Conservation (phyloP, 2,113 vertebrate genomes). For the Callopanchax toddi region DNA sequence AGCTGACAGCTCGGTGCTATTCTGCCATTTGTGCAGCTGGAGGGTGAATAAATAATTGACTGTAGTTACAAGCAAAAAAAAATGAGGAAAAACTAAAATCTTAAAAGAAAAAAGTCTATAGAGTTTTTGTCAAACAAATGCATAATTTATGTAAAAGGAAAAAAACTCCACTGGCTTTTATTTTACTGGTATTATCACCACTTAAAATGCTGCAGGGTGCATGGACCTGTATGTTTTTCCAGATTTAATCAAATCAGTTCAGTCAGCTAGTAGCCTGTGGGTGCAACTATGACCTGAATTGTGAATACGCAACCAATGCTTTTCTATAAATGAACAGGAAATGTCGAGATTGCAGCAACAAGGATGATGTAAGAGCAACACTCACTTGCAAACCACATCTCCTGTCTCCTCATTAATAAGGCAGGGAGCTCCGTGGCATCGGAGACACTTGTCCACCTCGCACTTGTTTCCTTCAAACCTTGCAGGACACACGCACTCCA, state of each 20-base stretch:
- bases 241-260: slow-evolving; percentile 41
- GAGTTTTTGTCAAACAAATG: slow-evolving; percentile 34
- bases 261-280: slow-evolving; percentile 4
- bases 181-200: slow-evolving; percentile 32
- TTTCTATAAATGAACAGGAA: slow-evolving; percentile 16
- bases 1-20: slow-evolving; percentile 95
- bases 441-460: slow-evolving; percentile 91
- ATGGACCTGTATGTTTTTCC: slow-evolving; percentile 8
- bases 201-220: slow-evolving; percentile 5
- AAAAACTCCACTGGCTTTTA: background rate
- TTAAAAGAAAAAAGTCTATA: slow-evolving; percentile 22
- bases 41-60: slow-evolving; percentile 65
- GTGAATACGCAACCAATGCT: slow-evolving; percentile 2
- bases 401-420: slow-evolving; percentile 85
- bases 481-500: slow-evolving; percentile 91
- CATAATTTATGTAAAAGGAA: slow-evolving; percentile 14
- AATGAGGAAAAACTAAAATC: slow-evolving; percentile 1
- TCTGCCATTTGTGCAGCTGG: slow-evolving; percentile 96
- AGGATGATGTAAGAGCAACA: slow-evolving; percentile 3
- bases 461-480: slow-evolving; percentile 93
- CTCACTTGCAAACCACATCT: slow-evolving; percentile 96
- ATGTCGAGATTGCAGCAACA: slow-evolving; percentile 7
- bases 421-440: slow-evolving; percentile 93
- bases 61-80: slow-evolving; percentile 34
- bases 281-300: background rate